A percentile compares a stretch with the other conserved stretches of the same genome.
phyloP scores from a whole-genome alignment of 2,113 vertebrate species.

The Scomber scombrus region DNA sequence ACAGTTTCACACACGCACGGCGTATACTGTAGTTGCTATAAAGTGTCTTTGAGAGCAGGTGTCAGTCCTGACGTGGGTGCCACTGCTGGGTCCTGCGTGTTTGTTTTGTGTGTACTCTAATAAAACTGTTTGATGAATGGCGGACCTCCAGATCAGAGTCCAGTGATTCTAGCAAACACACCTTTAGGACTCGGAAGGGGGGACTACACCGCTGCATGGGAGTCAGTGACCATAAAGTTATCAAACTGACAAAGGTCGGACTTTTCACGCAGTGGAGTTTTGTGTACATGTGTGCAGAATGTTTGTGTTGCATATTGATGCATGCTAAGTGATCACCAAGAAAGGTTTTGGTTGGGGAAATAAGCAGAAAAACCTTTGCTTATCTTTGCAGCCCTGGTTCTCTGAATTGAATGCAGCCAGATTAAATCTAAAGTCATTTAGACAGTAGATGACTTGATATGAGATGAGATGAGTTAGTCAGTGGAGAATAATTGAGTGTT shows the following conservation, averaged over 20 bases:
- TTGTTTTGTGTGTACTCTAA: slow-evolving; percentile 64
- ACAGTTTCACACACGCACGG: slow-evolving; percentile 20
- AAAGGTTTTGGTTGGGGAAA: slow-evolving; percentile 32
- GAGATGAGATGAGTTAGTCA: too few species aligned
- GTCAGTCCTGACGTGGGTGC: slow-evolving; percentile 12
- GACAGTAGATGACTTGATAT: too few species aligned
- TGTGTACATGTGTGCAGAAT: background rate
- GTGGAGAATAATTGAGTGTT: too few species aligned
- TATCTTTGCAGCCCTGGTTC: too few species aligned
- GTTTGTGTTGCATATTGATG: background rate
- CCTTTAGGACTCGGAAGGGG: background rate
- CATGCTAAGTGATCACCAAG: background rate
- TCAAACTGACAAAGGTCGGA: slow-evolving; percentile 29
- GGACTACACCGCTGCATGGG: background rate
- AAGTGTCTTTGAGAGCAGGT: slow-evolving; percentile 51
- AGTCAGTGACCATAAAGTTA: slow-evolving; percentile 64
- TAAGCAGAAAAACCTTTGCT: background rate
- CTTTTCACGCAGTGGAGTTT: slow-evolving; percentile 4
- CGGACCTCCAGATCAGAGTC: slow-evolving; percentile 74
- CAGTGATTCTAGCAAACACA: slow-evolving; percentile 68
- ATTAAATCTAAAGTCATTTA: too few species aligned
- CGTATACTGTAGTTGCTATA: slow-evolving; percentile 3
- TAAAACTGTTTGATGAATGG: slow-evolving; percentile 60
- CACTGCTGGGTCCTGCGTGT: slow-evolving; percentile 47
- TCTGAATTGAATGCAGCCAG: too few species aligned